Evolutionary conservation across 2,888 invertebrate species (phyloP), one percentile per base, ranked within the genome.

Genomic region (Scaptomyza parva): DNA sequence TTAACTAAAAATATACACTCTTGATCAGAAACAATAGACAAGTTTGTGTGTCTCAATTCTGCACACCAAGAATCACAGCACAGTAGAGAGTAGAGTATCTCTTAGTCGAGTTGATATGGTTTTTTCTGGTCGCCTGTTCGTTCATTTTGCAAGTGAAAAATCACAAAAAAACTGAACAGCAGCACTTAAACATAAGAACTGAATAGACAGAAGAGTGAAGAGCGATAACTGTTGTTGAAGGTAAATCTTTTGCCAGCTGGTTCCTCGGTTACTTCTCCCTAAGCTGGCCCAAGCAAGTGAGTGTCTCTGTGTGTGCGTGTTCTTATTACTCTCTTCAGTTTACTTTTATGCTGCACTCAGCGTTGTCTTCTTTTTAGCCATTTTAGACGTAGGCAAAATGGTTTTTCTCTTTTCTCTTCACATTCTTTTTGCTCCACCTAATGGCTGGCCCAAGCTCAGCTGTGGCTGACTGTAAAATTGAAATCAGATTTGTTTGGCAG

Each of bases 301-400:
- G 12, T 26, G 14, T 17, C 11, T 26, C 14, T 17, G 5, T 43
- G 43, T 11, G 22, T 14, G 20, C 22, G 41, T n/a, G 20, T n/a
- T 11, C 17, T 9, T 44, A 2, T 18, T 51, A 53, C 37, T 28
- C 69, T 65, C 60, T 65, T 57, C 41, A 70, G 70, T 75, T 73
- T 65, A 73, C 70, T 74, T 74, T 61, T 51, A 73, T 73, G 72
- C 72, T 57, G 57, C 35, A 14, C 74, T 64, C 74, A 74, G 60
- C 70, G 60, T 35, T 14, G 14, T 35, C 41, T 65, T 22, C 35
- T 47, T 58, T 64, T 64, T 50, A 43, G 55, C 55, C 59, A 64
- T 63, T 55, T 69, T 12, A 33, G 30, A 55, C 43, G 47, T 59
- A 64, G 59, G 69, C 74, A 18, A 39, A 44, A 35, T 48, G 26